phyloP scores from a whole-genome alignment of 2,888 invertebrate species.

The Notodonta dromedarius region DNA sequence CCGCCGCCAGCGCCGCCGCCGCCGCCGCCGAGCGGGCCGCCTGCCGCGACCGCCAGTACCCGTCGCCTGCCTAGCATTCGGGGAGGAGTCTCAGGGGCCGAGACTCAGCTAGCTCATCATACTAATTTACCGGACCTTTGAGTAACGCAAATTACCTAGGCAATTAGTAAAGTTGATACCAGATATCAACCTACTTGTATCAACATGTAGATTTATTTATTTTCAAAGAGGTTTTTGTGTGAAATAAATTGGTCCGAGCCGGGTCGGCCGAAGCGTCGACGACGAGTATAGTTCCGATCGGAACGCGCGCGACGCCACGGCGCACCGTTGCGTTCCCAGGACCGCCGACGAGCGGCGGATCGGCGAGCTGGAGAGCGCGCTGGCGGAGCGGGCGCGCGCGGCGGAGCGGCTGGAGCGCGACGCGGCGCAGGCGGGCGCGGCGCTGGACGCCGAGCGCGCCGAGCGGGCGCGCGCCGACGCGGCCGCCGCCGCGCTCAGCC shows the following conservation, averaged over 20 bases:
- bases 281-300: too few species aligned
- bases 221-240: too few species aligned
- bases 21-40: not conserved
- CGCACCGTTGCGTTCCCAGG: not conserved
- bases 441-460: slow-evolving; percentile 22
- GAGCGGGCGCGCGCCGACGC: slow-evolving; percentile 24
- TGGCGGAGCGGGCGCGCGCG: slow-evolving; percentile 20
- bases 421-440: slow-evolving; percentile 32
- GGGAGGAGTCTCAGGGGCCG: too few species aligned
- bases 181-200: too few species aligned
- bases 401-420: slow-evolving; percentile 22
- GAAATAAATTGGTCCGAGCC: too few species aligned
- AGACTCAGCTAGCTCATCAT: too few species aligned
- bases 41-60: not conserved
- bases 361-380: slow-evolving; percentile 8
- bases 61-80: not conserved
- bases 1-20: not conserved
- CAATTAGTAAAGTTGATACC: too few species aligned
- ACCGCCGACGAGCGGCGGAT: not conserved
- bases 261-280: too few species aligned
- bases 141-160: too few species aligned
- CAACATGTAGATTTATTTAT: too few species aligned
- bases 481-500: slow-evolving; percentile 16
- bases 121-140: too few species aligned
- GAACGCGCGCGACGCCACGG: not conserved